Conservation (phyloP, 2,113 vertebrate species). For the Tenebrosternarchus preto region DNA sequence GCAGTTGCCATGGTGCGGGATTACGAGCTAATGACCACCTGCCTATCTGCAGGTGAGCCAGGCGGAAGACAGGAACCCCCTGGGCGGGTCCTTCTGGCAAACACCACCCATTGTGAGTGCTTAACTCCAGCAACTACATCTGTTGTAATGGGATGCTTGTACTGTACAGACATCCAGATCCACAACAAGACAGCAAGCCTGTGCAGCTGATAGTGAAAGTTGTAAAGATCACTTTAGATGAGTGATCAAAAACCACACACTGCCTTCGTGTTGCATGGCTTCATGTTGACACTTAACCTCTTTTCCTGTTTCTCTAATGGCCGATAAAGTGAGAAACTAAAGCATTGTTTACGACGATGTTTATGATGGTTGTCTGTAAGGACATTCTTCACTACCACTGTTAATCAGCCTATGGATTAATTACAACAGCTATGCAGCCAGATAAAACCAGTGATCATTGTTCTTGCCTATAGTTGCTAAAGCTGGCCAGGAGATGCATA, state of each 20-base stretch:
- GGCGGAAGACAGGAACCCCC: constrained; percentile 2
- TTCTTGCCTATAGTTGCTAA: background rate
- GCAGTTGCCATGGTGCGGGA: constrained; percentile 57
- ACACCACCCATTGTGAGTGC: background rate
- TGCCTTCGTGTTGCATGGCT: no score
- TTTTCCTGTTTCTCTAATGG: no score
- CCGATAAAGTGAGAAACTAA: background rate
- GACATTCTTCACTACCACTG: background rate
- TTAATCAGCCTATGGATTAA: background rate
- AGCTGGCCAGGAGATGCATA: background rate
- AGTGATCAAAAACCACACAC: no score
- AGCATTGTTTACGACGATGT: background rate
- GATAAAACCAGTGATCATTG: background rate
- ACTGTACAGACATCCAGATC: no score
- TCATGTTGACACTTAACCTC: no score
- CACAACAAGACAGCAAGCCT: no score
- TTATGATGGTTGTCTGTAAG: background rate
- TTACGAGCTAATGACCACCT: constrained; percentile 65
- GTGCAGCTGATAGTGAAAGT: no score
- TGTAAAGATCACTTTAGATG: no score
- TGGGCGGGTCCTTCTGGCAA: constrained; percentile 7
- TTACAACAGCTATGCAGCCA: background rate
- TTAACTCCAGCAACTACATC: background rate
- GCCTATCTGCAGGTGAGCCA: constrained; percentile 52
- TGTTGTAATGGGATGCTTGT: no score